Base-by-base conservation (phyloP, 2,113 vertebrate genomes). In the Notarius quadriscutis region DNA sequence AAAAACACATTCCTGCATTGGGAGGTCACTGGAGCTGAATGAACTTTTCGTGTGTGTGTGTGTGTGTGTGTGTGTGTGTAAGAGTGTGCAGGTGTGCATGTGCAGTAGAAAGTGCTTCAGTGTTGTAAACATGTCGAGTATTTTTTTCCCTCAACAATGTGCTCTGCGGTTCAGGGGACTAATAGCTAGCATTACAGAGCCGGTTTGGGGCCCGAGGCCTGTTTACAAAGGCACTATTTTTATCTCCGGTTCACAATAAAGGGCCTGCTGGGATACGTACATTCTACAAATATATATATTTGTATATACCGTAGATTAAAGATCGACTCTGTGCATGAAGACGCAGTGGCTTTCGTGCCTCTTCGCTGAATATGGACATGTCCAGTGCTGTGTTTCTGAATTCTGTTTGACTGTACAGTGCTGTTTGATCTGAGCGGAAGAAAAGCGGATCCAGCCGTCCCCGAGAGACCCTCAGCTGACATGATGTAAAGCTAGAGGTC, bases 1-100 rank as follows among this genome's bases (percentile, higher is more conserved):
- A 93, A 89, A 93, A 95, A 90, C 87, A 89, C 94, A 95, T 96
- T 95, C 94, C 94, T 93, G 85, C 91, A 55, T 90, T 93, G 94
- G 94, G 93, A 91, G 91, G 93, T 93, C 92, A 95, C 95, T 95
- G 95, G 94, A 95, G 93, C 87, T 90, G 85, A 84, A 83, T 55
- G 62, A 86, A 79, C 55, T 78, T 86, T 53, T 67, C 72, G 18
- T 41, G 74, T 88, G 80, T 81, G 60, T 20, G 75, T 27, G 34
- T 82, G 51, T 17, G 81, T 14, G 18, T 89, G 14, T 57, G 55
- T 57, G 55, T 57, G 41, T 41, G 4, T 41, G 60, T 22, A 22
- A 55, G 27, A 50, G 48, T 74, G 63, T 50, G 48, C 75, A 50
- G 15, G 69, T 80, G 86, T 55, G 53, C 78, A 30, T 72, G 83